A percentile compares a stretch with the other conserved stretches of the same genome.
Evolutionary conservation across 2,888 invertebrate genomes (phyloP).

Genomic region (Diarsia dahlii): DNA sequence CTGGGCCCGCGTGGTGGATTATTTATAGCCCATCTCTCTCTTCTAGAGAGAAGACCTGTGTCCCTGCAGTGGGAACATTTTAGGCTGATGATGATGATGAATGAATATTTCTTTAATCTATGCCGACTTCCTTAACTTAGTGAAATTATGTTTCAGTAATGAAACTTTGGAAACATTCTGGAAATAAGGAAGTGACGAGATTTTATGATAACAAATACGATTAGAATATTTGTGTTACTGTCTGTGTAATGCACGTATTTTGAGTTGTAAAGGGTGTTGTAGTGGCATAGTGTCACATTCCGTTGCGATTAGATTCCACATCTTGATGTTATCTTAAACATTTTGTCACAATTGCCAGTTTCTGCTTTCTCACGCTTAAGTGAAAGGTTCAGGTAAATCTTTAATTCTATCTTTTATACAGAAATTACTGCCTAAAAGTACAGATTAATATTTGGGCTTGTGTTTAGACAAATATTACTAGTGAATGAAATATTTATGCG

Average conservation of each 20-base stretch:
- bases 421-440: background rate
- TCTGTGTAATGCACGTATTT: background rate
- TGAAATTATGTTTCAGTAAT: background rate
- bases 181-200: conserved; percentile 40
- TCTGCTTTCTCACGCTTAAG: conserved; percentile 47
- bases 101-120: background rate
- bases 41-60: too few relatives aligned
- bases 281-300: conserved; percentile 51
- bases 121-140: background rate
- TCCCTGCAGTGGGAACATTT: too few relatives aligned
- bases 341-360: conserved; percentile 25
- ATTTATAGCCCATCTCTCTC: too few relatives aligned
- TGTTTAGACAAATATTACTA: background rate
- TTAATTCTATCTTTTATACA: background rate
- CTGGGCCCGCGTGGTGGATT: too few relatives aligned
- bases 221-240: background rate
- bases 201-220: conserved; percentile 37
- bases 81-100: too few relatives aligned
- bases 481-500: background rate
- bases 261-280: conserved; percentile 40
- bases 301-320: conserved; percentile 33
- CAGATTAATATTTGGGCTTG: background rate
- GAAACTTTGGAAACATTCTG: background rate
- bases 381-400: conserved; percentile 9
- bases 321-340: conserved; percentile 35